Base-by-base conservation (phyloP, 2,113 vertebrate species). In the Corythoichthys intestinalis region DNA sequence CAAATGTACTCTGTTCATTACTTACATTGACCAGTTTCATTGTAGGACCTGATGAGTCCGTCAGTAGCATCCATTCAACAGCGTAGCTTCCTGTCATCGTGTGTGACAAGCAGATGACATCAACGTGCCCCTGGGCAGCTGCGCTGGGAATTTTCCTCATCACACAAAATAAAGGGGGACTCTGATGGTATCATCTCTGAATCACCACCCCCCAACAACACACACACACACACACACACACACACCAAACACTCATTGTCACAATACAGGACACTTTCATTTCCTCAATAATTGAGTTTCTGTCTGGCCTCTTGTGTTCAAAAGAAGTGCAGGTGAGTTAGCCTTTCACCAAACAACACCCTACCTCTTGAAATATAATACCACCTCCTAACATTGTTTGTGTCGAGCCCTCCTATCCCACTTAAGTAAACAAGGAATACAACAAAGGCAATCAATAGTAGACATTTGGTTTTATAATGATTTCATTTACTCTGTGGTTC, bases 171-270 rank as follows among this genome's bases (percentile, higher is more conserved):
- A 92, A 91, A 90, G 79, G 78, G 80, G 70, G 69, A 77, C 85
- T 91, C 87, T 89, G 89, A 91, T 90, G 87, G 77, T 88, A 86
- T 91, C 88, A 80, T 86, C 80, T 75, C 35, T 14, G 74, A 88
- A 84, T 80, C 73, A 17, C 54, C 35, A 20, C 34, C 37, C 35
- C 41, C 59, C 0, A 12, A 15, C 58, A 5, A 48, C 34, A 37
- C 6, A 14, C 61, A 28, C 53, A 52, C 12, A 2, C 35, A 37
- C 28, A 48, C 34, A 37, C 6, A 14, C 61, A 28, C 53, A 52
- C 12, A 2, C 35, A 37, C 28, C 50, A 47, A 72, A 73, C 80
- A 73, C 72, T 67, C 82, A 80, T 83, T 77, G 83, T 87, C 85
- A 85, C 80, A 87, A 78, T 69, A 76, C 77, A 69, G 73, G 66